Evolutionary conservation across 2,888 invertebrate genomes (phyloP).

Genomic region (Aphidoletes aphidimyza): DNA sequence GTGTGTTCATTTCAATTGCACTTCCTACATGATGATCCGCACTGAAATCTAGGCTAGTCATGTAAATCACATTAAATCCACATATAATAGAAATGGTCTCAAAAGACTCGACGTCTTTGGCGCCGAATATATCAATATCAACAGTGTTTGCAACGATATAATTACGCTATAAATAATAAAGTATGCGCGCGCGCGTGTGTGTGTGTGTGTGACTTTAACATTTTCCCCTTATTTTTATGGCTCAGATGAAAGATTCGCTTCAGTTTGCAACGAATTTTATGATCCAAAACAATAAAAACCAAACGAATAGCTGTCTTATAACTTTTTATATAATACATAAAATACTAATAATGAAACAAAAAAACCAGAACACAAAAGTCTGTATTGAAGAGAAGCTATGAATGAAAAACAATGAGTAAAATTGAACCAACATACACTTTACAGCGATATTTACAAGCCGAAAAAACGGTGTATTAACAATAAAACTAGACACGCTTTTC

Average conservation of each 20-base stretch:
- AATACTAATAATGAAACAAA: neutral
- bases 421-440: neutral
- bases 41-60: neutral
- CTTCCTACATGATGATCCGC: constrained; percentile 5
- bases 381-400: no score
- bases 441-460: neutral
- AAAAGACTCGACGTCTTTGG: neutral
- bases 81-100: neutral
- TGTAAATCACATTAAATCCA: neutral
- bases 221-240: neutral
- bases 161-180: constrained; percentile 49
- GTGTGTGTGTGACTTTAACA: neutral
- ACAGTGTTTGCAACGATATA: constrained; percentile 10
- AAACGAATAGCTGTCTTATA: neutral
- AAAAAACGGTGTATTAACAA: neutral
- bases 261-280: neutral
- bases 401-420: neutral
- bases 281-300: neutral
- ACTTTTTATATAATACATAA: neutral
- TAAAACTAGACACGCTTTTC: neutral
- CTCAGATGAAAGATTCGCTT: constrained; percentile 27
- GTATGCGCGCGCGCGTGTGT: neutral
- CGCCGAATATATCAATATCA: constrained; percentile 47
- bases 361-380: neutral
- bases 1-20: constrained; percentile 3